Evolutionary conservation across 2,888 invertebrate species (phyloP).

Genomic region (Calliphora vomitoria): DNA sequence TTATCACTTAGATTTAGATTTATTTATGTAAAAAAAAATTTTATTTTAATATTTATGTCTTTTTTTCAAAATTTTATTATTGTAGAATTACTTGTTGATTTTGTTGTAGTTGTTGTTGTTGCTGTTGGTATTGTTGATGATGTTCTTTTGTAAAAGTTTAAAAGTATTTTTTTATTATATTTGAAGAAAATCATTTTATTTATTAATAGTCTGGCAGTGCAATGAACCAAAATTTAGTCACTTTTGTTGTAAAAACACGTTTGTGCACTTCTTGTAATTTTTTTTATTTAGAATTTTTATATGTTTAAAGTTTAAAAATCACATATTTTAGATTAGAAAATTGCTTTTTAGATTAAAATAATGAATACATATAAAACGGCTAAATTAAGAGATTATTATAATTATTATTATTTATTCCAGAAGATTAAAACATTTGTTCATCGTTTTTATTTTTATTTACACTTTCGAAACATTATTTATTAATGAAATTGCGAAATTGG

Average conservation of each 20-base stretch:
- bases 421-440: too few species aligned
- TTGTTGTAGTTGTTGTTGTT: conserved; percentile 15
- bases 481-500: too few species aligned
- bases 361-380: neutral
- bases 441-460: too few species aligned
- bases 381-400: neutral
- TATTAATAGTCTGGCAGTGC: conserved; percentile 50
- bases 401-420: neutral
- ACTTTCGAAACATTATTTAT: too few species aligned
- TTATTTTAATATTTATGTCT: neutral
- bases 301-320: conserved; percentile 9
- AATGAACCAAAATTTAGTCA: conserved; percentile 48
- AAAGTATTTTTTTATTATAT: conserved; percentile 25
- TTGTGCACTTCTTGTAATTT: conserved; percentile 16
- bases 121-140: conserved; percentile 9
- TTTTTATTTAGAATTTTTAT: conserved; percentile 31
- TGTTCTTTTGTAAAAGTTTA: conserved; percentile 40
- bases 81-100: conserved; percentile 7
- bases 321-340: conserved; percentile 7
- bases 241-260: conserved; percentile 9
- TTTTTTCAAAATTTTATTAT: conserved; percentile 34
- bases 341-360: neutral
- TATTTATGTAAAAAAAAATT: conserved; percentile 11
- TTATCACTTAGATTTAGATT: conserved; percentile 34
- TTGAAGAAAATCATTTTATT: conserved; percentile 38